Percentiles rank a stretch among this genome's conserved stretches.
Evolutionary conservation across 2,888 invertebrate species (phyloP).

Genomic region (Drosophila histrio): DNA sequence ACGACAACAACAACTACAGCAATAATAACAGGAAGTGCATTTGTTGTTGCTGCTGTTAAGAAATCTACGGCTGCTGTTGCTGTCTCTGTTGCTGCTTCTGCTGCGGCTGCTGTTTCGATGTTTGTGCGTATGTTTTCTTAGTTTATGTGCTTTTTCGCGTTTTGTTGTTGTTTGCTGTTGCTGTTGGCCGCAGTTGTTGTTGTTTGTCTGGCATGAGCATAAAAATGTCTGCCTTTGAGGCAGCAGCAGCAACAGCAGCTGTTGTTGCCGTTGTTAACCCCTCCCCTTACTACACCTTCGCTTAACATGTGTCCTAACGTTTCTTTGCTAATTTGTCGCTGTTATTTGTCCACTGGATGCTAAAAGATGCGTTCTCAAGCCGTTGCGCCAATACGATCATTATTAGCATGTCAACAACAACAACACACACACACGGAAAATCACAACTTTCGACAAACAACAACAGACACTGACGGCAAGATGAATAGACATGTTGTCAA

Average conservation of each 20-base stretch:
- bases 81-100: slow-evolving; percentile 10
- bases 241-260: slow-evolving; percentile 22
- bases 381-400: slow-evolving; percentile 70
- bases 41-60: slow-evolving; percentile 72
- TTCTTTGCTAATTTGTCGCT: slow-evolving; percentile 66
- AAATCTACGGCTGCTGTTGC: slow-evolving; percentile 52
- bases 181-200: slow-evolving; percentile 56
- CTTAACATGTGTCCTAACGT: not conserved
- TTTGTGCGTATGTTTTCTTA: slow-evolving; percentile 65
- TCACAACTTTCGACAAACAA: slow-evolving; percentile 71
- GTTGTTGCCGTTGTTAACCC: slow-evolving; percentile 24
- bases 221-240: slow-evolving; percentile 60
- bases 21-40: slow-evolving; percentile 77
- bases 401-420: slow-evolving; percentile 73
- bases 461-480: slow-evolving; percentile 53
- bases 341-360: slow-evolving; percentile 61
- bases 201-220: slow-evolving; percentile 73
- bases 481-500: slow-evolving; percentile 49
- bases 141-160: slow-evolving; percentile 65
- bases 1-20: slow-evolving; percentile 42
- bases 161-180: slow-evolving; percentile 62
- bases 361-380: slow-evolving; percentile 57
- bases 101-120: slow-evolving; percentile 25
- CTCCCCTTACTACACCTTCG: not conserved
- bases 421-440: slow-evolving; percentile 49